Base-by-base conservation (phyloP, 2,797 vertebrate species). In the Falco berigora region DNA sequence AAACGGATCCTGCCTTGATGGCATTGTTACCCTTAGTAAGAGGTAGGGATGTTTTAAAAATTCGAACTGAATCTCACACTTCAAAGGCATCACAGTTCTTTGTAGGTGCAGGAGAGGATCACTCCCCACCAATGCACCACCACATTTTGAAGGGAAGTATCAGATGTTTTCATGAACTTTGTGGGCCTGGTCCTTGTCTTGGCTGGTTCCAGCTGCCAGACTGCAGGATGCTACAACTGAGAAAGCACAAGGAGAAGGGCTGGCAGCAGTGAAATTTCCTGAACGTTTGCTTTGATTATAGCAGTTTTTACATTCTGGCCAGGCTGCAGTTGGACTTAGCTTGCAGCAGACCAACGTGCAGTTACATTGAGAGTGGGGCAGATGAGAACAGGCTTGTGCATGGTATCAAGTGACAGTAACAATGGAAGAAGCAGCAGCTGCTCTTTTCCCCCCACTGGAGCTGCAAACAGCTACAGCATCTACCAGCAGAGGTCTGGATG, bases 331-430 rank as follows among this genome's bases (percentile, higher is more conserved):
- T 63, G 56, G 80, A n/a, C 55, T 89, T 3, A 1, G 49, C 27
- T 36, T 63, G 91, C 67, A 80, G 84, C 91, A 73, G 63, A 16
- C 42, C 27, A 28, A 66, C 9, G 28, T 1, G 5, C 76, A 77
- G 50, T 24, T 30, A 15, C 47, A 50, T 19, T 1, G 67, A 28
- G 40, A 77, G 9, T 0, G 0, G 9, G 71, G 44, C 55, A 55
- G 55, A 14, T 8, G 55, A 50, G n/a, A 58, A 30, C 55, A 23
- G 59, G 50, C 36, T 52, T 5, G 16, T 40, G 71, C 0, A 0
- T 2, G 5, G 56, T 5, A 36, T 82, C 19, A 8, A 47, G 38
- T 34, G 19, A 23, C 0, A 36, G 72, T 2, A 44, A 17, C 20
- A 30, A n/a, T 2, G 5, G 23, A 49, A 66, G 61, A 44, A 38